A percentile compares a stretch with the other conserved stretches of the same genome.
Evolutionary conservation across 2,797 vertebrate species (phyloP).

Genomic region (Muscicapa striata): DNA sequence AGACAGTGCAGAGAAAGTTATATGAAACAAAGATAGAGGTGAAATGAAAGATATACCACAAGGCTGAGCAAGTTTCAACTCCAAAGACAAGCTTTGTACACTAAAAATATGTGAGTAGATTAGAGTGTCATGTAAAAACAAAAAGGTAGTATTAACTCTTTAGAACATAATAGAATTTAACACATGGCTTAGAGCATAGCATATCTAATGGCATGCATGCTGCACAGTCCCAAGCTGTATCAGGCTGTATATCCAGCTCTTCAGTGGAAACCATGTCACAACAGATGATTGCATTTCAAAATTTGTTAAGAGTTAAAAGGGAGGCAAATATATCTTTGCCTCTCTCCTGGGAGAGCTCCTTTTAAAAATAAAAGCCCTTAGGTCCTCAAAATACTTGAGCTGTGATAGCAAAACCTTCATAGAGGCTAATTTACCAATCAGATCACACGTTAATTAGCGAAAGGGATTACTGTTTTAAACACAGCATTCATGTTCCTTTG

Average conservation of each 20-base stretch:
- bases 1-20: constrained; percentile 13
- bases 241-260: background rate
- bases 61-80: background rate
- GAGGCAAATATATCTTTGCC: background rate
- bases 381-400: background rate
- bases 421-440: constrained; percentile 23
- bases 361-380: background rate
- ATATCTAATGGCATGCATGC: background rate
- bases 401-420: background rate
- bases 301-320: background rate
- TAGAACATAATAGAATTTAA: background rate
- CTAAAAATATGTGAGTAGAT: background rate
- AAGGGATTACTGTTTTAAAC: constrained; percentile 31
- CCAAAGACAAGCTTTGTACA: background rate
- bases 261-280: background rate
- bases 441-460: constrained; percentile 14
- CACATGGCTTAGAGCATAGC: background rate
- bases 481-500: background rate
- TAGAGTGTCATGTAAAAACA: background rate
- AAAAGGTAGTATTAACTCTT: background rate
- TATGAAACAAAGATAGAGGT: constrained; percentile 51
- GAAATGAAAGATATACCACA: constrained; percentile 42
- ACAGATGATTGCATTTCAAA: background rate
- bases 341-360: background rate
- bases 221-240: background rate